phyloP scores from a whole-genome alignment of 1,140 invertebrate genomes.

The Cydia fagiglandana region DNA sequence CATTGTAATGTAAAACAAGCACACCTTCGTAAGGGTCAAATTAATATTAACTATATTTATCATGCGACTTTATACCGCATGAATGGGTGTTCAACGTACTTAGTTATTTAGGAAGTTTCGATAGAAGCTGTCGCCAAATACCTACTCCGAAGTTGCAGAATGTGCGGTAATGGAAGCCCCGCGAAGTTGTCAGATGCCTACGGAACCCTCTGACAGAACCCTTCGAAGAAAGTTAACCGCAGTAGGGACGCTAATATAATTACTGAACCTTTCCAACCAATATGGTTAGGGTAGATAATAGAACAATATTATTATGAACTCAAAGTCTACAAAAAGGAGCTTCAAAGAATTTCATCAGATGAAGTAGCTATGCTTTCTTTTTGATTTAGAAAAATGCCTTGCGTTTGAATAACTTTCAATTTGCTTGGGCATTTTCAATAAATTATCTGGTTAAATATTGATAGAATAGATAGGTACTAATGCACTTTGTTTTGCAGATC shows the following conservation, averaged over 20 bases:
- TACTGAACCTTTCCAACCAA: conserved; percentile 29
- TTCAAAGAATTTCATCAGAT: conserved; percentile 21
- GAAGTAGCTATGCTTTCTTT: conserved; percentile 1
- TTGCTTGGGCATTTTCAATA: not conserved
- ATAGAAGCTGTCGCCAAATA: conserved; percentile 25
- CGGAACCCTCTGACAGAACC: conserved; percentile 21
- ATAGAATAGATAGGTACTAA: not conserved
- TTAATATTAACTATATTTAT: conserved; percentile 7
- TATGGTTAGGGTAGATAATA: conserved; percentile 25
- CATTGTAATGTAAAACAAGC: not conserved
- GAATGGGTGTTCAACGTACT: not conserved
- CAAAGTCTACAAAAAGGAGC: conserved; percentile 22
- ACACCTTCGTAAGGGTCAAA: not conserved
- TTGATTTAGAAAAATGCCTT: not conserved
- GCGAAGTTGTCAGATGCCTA: conserved; percentile 28
- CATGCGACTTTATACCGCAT: not conserved
- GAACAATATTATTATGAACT: conserved; percentile 29
- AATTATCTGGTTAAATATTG: not conserved
- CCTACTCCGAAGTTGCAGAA: conserved; percentile 28
- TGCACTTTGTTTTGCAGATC: not conserved
- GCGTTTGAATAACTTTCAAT: not conserved
- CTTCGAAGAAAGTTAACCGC: conserved; percentile 28
- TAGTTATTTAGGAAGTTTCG: conserved; percentile 31
- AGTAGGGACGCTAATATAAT: conserved; percentile 27
- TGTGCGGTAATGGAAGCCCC: conserved; percentile 30